These are phyloP conservation scores for Cylindroiulus punctatus DNA, from an alignment of 2,888 invertebrate genomes.

Conservation along the genomic window DNA sequence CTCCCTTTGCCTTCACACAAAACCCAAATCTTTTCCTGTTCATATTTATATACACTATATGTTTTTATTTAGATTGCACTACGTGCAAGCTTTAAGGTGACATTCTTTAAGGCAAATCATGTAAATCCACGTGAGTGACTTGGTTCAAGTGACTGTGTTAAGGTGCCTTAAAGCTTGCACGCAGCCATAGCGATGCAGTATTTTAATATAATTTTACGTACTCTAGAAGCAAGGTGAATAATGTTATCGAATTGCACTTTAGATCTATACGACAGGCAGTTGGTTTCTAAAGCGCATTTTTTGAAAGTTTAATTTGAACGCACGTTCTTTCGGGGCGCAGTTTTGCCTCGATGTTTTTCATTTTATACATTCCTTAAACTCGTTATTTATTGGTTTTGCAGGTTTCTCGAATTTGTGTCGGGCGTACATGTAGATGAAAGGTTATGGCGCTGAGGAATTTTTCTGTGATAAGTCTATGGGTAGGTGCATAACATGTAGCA, in stretches of 20 bases:
- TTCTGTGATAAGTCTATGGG: slow-evolving; percentile 26
- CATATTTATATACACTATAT: not conserved
- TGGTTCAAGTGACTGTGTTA: too few species aligned
- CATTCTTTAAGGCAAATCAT: too few species aligned
- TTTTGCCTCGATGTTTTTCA: not conserved
- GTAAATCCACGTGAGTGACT: too few species aligned
- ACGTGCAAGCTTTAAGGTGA: too few species aligned
- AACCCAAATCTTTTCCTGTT: not conserved
- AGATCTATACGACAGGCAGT: not conserved
- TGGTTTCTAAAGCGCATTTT: not conserved
- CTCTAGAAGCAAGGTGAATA: not conserved
- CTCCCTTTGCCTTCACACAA: too few species aligned
- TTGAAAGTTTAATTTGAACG: not conserved
- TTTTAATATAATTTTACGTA: not conserved
- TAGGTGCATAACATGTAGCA: not conserved
- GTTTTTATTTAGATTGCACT: too few species aligned
- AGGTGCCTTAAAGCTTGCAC: too few species aligned
- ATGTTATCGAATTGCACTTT: not conserved
- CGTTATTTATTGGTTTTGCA: not conserved
- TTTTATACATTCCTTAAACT: not conserved
- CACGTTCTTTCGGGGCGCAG: not conserved
- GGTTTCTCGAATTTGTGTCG: not conserved
- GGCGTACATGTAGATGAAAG: not conserved
- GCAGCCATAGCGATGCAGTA: too few species aligned
- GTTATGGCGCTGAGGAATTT: not conserved